Evolutionary conservation across 2,797 vertebrate species (phyloP).

Genomic region (Anolis apletophallus): DNA sequence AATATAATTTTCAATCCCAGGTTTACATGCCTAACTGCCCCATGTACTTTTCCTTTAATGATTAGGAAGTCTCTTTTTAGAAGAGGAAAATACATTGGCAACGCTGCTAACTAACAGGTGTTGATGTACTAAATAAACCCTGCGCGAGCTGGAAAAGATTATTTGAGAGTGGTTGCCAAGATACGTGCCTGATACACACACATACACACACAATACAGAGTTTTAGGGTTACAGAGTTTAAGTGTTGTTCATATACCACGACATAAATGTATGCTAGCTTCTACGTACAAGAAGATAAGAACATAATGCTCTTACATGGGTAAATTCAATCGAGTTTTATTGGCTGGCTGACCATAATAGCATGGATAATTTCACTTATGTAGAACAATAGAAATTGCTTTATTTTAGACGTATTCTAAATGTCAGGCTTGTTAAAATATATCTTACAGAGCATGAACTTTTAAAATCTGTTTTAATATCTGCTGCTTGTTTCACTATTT

Average conservation of each 20-base stretch:
- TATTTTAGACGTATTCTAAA: background rate
- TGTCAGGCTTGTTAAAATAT: background rate
- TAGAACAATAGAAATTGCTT: fast-evolving
- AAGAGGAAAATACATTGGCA: slow-evolving; percentile 12
- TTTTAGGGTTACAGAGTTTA: slow-evolving; percentile 42
- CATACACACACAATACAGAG: slow-evolving; percentile 51
- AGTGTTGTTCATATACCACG: slow-evolving; percentile 52
- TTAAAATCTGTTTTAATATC: background rate
- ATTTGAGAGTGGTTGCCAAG: slow-evolving; percentile 67
- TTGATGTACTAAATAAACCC: slow-evolving; percentile 65
- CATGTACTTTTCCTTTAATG: background rate
- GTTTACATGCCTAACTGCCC: slow-evolving; percentile 20
- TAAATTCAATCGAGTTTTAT: slow-evolving; percentile 11
- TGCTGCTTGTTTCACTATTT: background rate
- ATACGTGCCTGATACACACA: slow-evolving; percentile 55
- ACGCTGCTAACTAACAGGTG: slow-evolving; percentile 64
- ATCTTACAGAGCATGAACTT: background rate
- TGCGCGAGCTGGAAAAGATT: slow-evolving; percentile 51
- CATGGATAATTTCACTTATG: background rate
- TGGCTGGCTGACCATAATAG: background rate
- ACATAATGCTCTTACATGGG: slow-evolving; percentile 26
- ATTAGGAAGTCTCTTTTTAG: slow-evolving; percentile 7
- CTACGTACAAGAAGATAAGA: slow-evolving; percentile 51
- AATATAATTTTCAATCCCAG: background rate
- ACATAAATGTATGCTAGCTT: slow-evolving; percentile 31